A percentile compares a stretch with the other conserved stretches of the same genome.
Evolutionary conservation across 2,113 vertebrate genomes (phyloP).

Genomic region (Antechinus stuartii): DNA sequence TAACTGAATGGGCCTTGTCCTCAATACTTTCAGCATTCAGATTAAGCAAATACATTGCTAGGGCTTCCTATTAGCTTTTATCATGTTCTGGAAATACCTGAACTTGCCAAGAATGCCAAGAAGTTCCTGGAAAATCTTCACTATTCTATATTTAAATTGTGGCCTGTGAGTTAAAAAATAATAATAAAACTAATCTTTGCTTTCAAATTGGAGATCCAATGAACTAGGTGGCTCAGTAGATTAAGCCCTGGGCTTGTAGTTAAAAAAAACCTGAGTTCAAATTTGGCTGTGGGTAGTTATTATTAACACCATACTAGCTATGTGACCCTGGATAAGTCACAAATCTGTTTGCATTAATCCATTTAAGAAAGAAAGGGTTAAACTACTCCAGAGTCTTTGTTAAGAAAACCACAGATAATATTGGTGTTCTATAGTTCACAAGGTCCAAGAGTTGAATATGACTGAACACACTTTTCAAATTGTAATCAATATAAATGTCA

Average conservation of each 20-base stretch:
- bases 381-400: neutral
- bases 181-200: neutral
- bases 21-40: neutral
- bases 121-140: neutral
- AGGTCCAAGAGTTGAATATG: neutral
- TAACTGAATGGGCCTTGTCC: neutral
- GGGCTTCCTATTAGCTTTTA: neutral
- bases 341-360: neutral
- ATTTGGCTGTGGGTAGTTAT: neutral
- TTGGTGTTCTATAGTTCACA: neutral
- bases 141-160: neutral
- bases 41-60: neutral
- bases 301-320: neutral
- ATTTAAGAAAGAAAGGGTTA: neutral
- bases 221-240: neutral
- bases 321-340: neutral
- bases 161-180: neutral
- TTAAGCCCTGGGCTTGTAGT: neutral
- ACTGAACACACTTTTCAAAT: neutral
- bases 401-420: neutral
- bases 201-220: neutral
- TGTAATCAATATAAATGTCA: neutral
- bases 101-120: neutral
- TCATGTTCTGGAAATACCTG: neutral
- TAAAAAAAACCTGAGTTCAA: neutral